Conservation (phyloP, 2,888 invertebrate species). For the Syritta pipiens region DNA sequence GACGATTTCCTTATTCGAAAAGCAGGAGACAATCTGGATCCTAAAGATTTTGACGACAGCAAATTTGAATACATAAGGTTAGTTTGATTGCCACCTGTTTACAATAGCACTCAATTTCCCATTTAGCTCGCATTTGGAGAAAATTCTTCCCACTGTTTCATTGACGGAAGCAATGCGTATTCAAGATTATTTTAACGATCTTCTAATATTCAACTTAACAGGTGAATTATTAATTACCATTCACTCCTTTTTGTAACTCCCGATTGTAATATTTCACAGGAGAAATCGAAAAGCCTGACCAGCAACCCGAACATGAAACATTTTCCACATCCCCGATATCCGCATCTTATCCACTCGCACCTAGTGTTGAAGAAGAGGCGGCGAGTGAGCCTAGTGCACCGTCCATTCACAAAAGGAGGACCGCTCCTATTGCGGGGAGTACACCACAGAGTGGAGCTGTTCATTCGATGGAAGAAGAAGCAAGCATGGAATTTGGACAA, state of each 20-base stretch:
- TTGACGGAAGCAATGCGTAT: constrained; percentile 15
- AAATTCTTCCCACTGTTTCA: background rate
- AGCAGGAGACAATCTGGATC: background rate
- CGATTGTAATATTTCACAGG: background rate
- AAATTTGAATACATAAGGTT: constrained; percentile 29
- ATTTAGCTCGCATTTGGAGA: constrained; percentile 17
- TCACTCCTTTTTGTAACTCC: too few relatives aligned
- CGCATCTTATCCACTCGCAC: too few relatives aligned
- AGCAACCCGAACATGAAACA: background rate
- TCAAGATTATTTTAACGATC: constrained; percentile 24
- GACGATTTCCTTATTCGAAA: constrained; percentile 1
- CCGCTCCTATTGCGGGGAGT: constrained; percentile 39
- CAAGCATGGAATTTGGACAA: background rate
- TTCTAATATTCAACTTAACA: constrained; percentile 6
- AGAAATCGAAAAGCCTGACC: background rate
- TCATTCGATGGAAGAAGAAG: background rate
- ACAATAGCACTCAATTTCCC: background rate
- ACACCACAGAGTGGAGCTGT: constrained; percentile 29
- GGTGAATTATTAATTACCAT: background rate
- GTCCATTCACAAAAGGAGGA: background rate
- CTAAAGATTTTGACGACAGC: constrained; percentile 14
- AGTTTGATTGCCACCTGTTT: background rate
- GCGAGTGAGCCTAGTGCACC: too few relatives aligned
- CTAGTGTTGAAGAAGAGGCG: too few relatives aligned
- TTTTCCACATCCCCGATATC: too few relatives aligned